phyloP scores from a whole-genome alignment of 1,140 invertebrate species.

The Apocrypta bakeri region DNA sequence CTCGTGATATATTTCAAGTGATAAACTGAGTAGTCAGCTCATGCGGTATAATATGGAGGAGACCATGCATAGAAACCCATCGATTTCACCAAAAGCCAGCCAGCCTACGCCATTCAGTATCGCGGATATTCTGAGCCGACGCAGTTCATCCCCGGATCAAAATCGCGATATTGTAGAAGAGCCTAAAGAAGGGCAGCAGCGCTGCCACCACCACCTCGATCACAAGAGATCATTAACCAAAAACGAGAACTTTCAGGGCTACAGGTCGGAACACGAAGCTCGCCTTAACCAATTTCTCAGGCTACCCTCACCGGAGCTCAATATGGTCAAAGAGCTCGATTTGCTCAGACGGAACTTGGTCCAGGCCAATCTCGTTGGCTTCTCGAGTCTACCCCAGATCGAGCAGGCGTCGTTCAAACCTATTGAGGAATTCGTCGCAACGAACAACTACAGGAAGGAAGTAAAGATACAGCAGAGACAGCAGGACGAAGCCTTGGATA shows the following conservation, averaged over 20 bases:
- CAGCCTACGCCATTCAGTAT: conserved; percentile 72
- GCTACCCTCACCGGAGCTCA: conserved; percentile 63
- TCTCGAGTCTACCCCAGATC: conserved; percentile 58
- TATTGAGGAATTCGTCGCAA: conserved; percentile 51
- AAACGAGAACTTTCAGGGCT: neutral
- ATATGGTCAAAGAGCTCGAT: conserved; percentile 65
- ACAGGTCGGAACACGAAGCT: neutral
- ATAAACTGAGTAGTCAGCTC: neutral
- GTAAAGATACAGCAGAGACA: conserved; percentile 51
- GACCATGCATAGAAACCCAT: conserved; percentile 56
- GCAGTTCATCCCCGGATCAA: neutral
- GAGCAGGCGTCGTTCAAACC: conserved; percentile 60
- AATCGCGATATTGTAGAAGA: neutral
- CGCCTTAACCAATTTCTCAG: conserved; percentile 50
- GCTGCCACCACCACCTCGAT: neutral
- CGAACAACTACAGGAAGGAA: conserved; percentile 1
- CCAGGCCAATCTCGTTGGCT: conserved; percentile 66
- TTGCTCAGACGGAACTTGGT: conserved; percentile 64
- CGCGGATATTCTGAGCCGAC: conserved; percentile 67
- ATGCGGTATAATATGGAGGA: conserved; percentile 52
- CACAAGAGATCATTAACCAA: neutral
- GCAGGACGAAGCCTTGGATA: conserved; percentile 72
- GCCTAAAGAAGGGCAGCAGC: neutral
- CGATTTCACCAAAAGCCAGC: conserved; percentile 61
- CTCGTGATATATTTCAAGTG: neutral